Conservation (phyloP, 2,888 invertebrate species). For the Drosophila ezoana region DNA sequence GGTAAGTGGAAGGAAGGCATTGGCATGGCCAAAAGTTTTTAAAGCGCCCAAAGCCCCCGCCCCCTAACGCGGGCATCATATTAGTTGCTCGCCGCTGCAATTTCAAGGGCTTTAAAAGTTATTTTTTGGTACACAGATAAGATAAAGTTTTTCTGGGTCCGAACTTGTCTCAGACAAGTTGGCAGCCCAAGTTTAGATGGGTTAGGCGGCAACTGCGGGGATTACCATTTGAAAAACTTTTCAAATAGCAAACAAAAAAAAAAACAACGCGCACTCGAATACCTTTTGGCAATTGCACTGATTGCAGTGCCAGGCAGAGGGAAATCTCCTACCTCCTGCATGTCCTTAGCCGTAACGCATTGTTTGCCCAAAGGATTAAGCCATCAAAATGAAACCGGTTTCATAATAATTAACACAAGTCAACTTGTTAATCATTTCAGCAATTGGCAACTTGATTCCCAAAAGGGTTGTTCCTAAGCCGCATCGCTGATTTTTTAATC, state of each 20-base stretch:
- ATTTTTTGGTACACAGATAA: conserved; percentile 10
- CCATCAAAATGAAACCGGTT: conserved; percentile 46
- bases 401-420: conserved; percentile 73
- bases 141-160: conserved; percentile 13
- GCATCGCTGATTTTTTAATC: conserved; percentile 77
- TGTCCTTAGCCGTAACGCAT: conserved; percentile 2
- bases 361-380: conserved; percentile 69
- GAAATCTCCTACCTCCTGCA: neutral
- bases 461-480: conserved; percentile 70
- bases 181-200: conserved; percentile 2
- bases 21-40: conserved; percentile 22
- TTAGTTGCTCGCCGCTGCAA: conserved; percentile 38
- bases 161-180: conserved; percentile 36
- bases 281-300: conserved; percentile 40
- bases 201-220: neutral
- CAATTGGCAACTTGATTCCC: conserved; percentile 64
- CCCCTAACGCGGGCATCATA: neutral
- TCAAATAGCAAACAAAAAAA: conserved; percentile 14
- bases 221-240: conserved; percentile 31
- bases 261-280: neutral
- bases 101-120: conserved; percentile 54
- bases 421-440: conserved; percentile 80
- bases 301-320: conserved; percentile 37
- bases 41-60: conserved; percentile 25
- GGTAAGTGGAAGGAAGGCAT: conserved; percentile 9